Conservation (phyloP, 2,113 vertebrate species). For the Ciconia maguari region DNA sequence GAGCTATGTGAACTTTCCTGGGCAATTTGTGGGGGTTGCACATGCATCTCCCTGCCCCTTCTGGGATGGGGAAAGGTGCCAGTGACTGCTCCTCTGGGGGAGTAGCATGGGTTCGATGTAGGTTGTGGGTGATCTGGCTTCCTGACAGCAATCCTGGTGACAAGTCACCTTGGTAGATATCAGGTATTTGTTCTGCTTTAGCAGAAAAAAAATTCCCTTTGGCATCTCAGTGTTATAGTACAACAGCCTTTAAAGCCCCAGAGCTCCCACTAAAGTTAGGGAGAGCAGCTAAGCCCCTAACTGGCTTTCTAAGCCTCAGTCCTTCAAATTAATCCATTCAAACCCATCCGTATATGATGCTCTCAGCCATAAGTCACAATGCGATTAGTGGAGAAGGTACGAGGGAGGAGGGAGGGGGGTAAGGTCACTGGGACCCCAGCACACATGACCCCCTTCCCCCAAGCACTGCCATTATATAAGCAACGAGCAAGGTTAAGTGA, state of each 20-base stretch:
- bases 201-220: background rate
- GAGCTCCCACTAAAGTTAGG: background rate
- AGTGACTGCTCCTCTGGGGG: background rate
- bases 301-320: slow-evolving; percentile 33
- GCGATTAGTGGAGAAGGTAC: background rate
- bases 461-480: background rate
- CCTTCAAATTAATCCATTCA: slow-evolving; percentile 50
- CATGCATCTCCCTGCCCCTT: background rate
- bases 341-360: background rate
- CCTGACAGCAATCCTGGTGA: background rate
- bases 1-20: background rate
- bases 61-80: background rate
- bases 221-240: background rate
- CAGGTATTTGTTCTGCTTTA: background rate
- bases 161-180: background rate
- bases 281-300: slow-evolving; percentile 32
- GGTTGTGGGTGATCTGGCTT: background rate
- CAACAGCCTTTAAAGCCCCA: background rate
- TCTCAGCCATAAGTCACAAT: background rate
- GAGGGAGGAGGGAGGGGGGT: background rate
- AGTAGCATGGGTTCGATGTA: background rate
- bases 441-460: background rate
- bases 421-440: background rate
- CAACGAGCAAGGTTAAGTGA: background rate
- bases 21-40: background rate